Evolutionary conservation across 2,888 invertebrate species (phyloP), one percentile per base, ranked within the genome.

Genomic region (Macrophya alboannulata): DNA sequence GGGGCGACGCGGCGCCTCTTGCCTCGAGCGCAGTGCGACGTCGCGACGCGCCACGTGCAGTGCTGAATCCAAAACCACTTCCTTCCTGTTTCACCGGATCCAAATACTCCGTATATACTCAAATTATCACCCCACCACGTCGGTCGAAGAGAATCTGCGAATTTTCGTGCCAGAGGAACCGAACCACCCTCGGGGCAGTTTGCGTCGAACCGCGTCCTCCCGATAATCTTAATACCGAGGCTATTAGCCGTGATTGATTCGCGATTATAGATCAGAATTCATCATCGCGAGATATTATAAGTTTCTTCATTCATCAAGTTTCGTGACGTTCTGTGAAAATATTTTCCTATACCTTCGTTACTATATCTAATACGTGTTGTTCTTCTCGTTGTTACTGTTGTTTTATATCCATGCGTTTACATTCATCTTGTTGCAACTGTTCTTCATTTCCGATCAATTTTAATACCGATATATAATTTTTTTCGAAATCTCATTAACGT

Each of bases 31-130:
- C 93, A 93, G 93, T 93, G 93, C 93, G 93, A 93, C 92, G 93
- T 93, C 92, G 93, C 93, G 92, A 93, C 92, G 93, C 92, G 92
- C 93, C 93, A 93, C 93, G 93, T 93, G 93, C 93, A 92, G 93
- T 93, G 91, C 90, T 90, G 87, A 85, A 89, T 89, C 88, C 88
- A 87, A 89, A 90, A 89, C 89, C 89, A 89, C 87, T 87, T 88
- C 89, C 90, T 88, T 88, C 87, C 88, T 86, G 85, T 86, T 68
- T 45, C 68, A 45, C 81, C 71, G 82, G 68, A 86, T 81, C 74
- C 68, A 81, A 81, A 81, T 81, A 81, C 81, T 37, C 25, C 37
- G 85, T 43, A 77, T 76, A 45, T 71, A 84, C 37, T 85, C 85
- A 55, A 59, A 83, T 83, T 85, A 65, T 77, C 79, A 21, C 59